Evolutionary conservation across 1,140 invertebrate genomes (phyloP).

Genomic region (Drosophila pseudoananassae): DNA sequence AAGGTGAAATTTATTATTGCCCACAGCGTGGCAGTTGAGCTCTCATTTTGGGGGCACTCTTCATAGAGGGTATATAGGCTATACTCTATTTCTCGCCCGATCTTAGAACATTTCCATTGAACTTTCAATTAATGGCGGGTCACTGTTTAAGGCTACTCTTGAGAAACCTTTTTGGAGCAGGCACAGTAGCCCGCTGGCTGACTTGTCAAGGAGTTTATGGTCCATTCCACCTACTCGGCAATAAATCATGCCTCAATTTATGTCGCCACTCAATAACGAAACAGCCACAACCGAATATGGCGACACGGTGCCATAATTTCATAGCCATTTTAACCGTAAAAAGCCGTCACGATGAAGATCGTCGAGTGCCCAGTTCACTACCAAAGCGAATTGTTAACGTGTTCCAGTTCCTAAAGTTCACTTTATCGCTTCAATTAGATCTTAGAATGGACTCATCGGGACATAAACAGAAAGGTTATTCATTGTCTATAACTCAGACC

Average conservation of each 20-base stretch:
- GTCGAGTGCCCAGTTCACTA: slow-evolving; percentile 31
- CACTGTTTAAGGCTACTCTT: slow-evolving; percentile 46
- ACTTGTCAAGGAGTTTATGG: slow-evolving; percentile 65
- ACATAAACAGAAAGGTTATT: not conserved
- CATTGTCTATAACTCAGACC: not conserved
- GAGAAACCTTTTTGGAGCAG: slow-evolving; percentile 29
- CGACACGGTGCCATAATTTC: slow-evolving; percentile 62
- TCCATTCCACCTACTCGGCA: slow-evolving; percentile 57
- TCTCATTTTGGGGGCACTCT: slow-evolving; percentile 44
- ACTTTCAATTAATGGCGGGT: slow-evolving; percentile 45
- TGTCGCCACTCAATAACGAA: slow-evolving; percentile 60
- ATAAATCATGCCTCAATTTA: slow-evolving; percentile 75
- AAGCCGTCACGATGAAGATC: slow-evolving; percentile 52
- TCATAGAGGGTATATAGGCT: slow-evolving; percentile 47
- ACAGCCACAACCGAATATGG: slow-evolving; percentile 58
- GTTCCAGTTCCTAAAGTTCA: slow-evolving; percentile 40
- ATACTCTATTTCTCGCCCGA: not conserved
- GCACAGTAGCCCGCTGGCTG: slow-evolving; percentile 25
- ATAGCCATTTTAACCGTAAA: slow-evolving; percentile 51
- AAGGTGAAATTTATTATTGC: slow-evolving; percentile 80
- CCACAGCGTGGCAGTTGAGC: slow-evolving; percentile 36
- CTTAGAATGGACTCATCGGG: not conserved
- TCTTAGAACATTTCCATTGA: slow-evolving; percentile 15
- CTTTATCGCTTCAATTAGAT: slow-evolving; percentile 12
- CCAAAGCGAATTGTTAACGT: slow-evolving; percentile 36